Percentiles rank a stretch among this genome's conserved stretches.
phyloP scores from a whole-genome alignment of 2,113 vertebrate genomes.

The Athene cunicularia region DNA sequence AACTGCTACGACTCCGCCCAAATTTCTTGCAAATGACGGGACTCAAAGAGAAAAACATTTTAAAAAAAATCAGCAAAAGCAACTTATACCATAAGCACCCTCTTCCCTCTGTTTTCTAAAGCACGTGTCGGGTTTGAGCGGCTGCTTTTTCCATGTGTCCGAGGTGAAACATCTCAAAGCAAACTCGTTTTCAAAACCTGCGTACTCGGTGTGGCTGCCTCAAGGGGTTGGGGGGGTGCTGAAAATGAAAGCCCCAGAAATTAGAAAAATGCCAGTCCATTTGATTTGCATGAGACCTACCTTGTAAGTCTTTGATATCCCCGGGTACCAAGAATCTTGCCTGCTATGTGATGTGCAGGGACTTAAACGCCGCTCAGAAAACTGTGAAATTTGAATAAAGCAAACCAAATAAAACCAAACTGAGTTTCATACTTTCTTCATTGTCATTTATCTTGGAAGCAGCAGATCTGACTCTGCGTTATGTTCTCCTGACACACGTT shows the following conservation, averaged over 20 bases:
- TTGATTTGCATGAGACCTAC: neutral
- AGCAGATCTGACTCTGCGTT: neutral
- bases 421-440: neutral
- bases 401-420: neutral
- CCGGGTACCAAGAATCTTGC: neutral
- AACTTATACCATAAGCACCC: neutral
- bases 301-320: neutral
- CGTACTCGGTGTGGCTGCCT: rapidly evolving
- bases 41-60: neutral
- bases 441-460: neutral
- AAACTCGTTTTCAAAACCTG: neutral
- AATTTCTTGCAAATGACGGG: neutral
- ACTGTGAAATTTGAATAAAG: neutral
- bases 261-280: neutral
- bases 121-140: neutral
- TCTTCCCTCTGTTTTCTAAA: neutral
- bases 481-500: neutral
- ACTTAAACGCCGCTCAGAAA: neutral
- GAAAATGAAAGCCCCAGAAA: neutral
- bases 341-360: rapidly evolving
- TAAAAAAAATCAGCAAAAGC: neutral
- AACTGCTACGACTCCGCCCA: neutral
- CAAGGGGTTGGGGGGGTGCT: neutral
- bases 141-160: neutral
- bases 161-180: neutral